Percentiles rank a stretch among this genome's conserved stretches.
Evolutionary conservation across 2,797 vertebrate species (phyloP).

Genomic region (Falco cherrug): DNA sequence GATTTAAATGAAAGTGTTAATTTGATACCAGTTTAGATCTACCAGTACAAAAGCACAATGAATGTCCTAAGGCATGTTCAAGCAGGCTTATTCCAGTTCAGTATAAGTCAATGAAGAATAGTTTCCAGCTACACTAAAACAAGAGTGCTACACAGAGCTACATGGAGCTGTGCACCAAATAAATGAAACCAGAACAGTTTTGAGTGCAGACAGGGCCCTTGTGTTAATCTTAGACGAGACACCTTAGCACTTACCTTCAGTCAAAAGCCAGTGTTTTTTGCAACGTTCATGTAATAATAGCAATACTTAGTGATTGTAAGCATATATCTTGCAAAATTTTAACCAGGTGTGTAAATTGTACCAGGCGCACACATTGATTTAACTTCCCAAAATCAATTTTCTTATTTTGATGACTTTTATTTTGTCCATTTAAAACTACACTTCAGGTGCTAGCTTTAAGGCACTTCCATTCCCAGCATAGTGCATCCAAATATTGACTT

Average conservation of each 20-base stretch:
- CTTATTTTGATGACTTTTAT: constrained; percentile 52
- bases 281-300: constrained; percentile 7
- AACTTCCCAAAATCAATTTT: constrained; percentile 47
- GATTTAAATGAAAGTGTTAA: constrained; percentile 52
- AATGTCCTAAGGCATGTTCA: constrained; percentile 5
- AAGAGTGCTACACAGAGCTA: neutral
- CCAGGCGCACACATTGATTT: constrained; percentile 27
- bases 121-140: neutral
- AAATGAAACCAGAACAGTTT: neutral
- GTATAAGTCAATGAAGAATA: neutral
- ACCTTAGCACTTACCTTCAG: neutral
- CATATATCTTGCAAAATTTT: neutral
- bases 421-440: constrained; percentile 25
- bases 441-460: constrained; percentile 35
- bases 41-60: neutral
- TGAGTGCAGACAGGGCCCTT: neutral
- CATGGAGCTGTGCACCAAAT: neutral
- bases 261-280: neutral
- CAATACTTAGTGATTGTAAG: constrained; percentile 22
- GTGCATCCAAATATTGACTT: constrained; percentile 55
- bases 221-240: neutral
- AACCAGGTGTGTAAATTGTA: constrained; percentile 41
- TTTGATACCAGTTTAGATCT: constrained; percentile 18
- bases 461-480: constrained; percentile 34
- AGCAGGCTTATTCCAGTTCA: neutral